A percentile compares a stretch with the other conserved stretches of the same genome.
Evolutionary conservation across 2,797 vertebrate species (phyloP).

Genomic region (Cuculus canorus): DNA sequence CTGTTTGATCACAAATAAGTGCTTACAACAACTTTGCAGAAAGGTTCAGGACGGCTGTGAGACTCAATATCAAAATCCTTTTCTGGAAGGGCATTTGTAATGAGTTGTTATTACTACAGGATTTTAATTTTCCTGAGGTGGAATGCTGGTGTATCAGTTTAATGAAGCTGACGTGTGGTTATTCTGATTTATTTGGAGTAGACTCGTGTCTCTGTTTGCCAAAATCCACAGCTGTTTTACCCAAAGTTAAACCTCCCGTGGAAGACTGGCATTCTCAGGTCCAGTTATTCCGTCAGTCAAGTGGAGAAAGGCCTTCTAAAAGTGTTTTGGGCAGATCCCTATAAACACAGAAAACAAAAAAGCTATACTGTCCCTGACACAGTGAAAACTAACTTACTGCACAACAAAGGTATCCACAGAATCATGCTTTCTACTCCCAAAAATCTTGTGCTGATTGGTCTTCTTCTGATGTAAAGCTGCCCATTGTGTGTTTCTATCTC

Average conservation of each 20-base stretch:
- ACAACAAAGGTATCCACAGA: fast-evolving
- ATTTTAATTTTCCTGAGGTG: constrained; percentile 17
- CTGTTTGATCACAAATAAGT: neutral
- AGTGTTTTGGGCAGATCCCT: neutral
- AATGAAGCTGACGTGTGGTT: neutral
- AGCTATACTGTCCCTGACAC: neutral
- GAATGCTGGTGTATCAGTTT: neutral
- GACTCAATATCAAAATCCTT: neutral
- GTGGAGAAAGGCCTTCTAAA: neutral
- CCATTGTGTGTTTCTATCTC: neutral
- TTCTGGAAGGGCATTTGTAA: neutral
- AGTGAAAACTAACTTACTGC: neutral
- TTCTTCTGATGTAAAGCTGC: neutral
- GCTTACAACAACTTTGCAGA: neutral
- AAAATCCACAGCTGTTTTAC: constrained; percentile 19
- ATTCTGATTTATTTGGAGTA: neutral
- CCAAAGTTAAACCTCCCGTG: neutral
- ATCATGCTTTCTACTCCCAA: neutral
- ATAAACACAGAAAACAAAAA: neutral
- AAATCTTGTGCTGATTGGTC: neutral
- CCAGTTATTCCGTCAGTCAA: neutral
- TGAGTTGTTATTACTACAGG: neutral
- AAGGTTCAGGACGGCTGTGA: neutral
- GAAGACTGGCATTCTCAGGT: neutral
- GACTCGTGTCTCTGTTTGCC: neutral